Evolutionary conservation across 1,140 invertebrate species (phyloP), one percentile per base, ranked within the genome.

Genomic region (Cydia strobilella): DNA sequence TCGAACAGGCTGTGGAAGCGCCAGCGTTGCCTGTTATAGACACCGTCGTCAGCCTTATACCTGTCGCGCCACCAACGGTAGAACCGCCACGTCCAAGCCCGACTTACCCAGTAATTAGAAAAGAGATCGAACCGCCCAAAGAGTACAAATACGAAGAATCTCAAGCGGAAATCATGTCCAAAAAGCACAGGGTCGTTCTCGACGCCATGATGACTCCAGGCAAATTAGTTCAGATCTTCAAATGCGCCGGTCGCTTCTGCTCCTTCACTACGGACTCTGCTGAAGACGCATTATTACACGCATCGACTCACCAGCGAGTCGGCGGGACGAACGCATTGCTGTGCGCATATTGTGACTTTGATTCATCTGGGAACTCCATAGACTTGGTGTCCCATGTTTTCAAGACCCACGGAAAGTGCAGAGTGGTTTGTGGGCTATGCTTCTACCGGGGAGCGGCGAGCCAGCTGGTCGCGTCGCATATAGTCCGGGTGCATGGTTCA

Each of bases 341-440:
- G 7, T 93, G 91, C 72, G 75, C 80, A 9, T 93, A 93, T 72
- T 93, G 91, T 75, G 83, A 90, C 25, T 93, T 85, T 66, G 87
- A 91, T 73, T 76, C 84, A 13, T 79, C 73, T 7, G 81, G 81
- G 3, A 90, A 89, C 76, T 87, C 86, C 2, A 89, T 93, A 27
- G 90, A 93, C 71, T 78, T 93, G 72, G 88, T 91, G 73, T 89
- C 86, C 74, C 91, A 93, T 74, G 89, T 91, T 35, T 91, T 93
- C 72, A 90, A 91, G 54, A 73, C 35, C 2, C 89, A 93, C 63
- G 87, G 86, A 0, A 54, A 75, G 12, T 90, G 90, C 71, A 82
- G 80, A 6, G 91, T 85, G 48, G 82, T 77, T 0, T 93, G 91
- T 71, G 80, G 77, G 1, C 72, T 83, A 48, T 93, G 91, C 75